Evolutionary conservation across 2,113 vertebrate genomes (phyloP), one percentile per base, ranked within the genome.

Genomic region (Podarcis raffonei): DNA sequence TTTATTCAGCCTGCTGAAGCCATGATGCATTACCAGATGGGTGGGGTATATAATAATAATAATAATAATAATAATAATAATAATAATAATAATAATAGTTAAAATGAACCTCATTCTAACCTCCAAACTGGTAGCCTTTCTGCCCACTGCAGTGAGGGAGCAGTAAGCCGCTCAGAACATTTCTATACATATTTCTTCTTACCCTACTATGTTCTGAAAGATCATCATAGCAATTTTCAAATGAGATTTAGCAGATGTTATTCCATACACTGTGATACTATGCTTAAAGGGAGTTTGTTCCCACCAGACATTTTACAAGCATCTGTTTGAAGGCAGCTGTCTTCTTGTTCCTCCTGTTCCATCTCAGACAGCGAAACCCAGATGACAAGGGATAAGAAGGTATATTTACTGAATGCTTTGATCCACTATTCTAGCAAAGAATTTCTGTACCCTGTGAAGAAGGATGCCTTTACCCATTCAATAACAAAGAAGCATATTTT

Each of bases 301-400:
- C 94, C 90, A 92, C 89, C 91, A 95, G 93, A 92, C 91, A 0
- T 92, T 95, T 95, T 93, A 92, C 87, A 94, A 93, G 42, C 94
- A 94, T 95, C 94, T 94, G 91, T 93, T 96, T 92, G 95, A 95
- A 95, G 81, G 39, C 39, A 88, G 91, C 90, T 92, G 76, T 88
- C 91, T 93, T 94, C 2, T 75, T 4, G 0, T 87, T 94, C 90
- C 86, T 92, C 94, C 92, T 95, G 95, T 93, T 95, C 91, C 95
- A 90, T 95, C 87, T 95, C 93, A 95, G 16, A 89, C 37, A 90
- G 93, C 90, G 88, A 95, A 92, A 86, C 79, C 39, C 90, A 88
- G 71, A 88, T 82, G 80, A 83, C 71, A 88, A 62, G 66, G 66
- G 78, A 81, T 72, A 87, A 81, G 48, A 80, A 81, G 80, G 80